Evolutionary conservation across 2,113 vertebrate genomes (phyloP).

Genomic region (Dicentrarchus labrax): DNA sequence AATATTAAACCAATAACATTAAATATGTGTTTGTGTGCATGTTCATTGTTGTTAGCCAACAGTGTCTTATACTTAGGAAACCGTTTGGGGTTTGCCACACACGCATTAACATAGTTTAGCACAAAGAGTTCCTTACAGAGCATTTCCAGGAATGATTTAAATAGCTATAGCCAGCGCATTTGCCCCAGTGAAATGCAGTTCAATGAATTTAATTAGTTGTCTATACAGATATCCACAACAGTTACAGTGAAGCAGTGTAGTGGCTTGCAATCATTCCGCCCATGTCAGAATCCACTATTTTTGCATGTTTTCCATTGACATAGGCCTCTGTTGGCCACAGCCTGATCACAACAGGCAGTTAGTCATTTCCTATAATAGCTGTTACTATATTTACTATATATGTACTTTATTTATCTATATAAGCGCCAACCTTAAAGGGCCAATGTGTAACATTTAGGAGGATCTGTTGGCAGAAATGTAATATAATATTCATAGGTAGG

Average conservation of each 20-base stretch:
- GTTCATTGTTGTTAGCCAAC: background rate
- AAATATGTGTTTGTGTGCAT: background rate
- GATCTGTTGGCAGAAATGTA: no score
- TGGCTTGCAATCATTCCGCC: background rate
- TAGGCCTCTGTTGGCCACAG: background rate
- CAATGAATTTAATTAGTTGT: background rate
- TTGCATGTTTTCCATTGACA: conserved; percentile 2
- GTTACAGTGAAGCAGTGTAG: background rate
- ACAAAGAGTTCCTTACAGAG: conserved; percentile 1
- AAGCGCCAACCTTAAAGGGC: no score
- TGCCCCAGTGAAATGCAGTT: background rate
- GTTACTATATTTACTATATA: no score
- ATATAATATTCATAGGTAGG: no score
- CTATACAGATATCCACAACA: background rate
- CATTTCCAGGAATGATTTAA: conserved; percentile 3
- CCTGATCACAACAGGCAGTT: background rate
- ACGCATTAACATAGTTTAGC: conserved; percentile 1
- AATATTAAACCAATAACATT: background rate
- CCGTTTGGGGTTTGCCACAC: conserved; percentile 6
- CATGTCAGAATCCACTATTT: background rate
- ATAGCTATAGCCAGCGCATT: background rate
- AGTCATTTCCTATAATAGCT: background rate
- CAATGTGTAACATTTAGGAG: no score
- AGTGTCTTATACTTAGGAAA: background rate
- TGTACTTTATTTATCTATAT: background rate